Evolutionary conservation across 2,113 vertebrate species (phyloP).

Genomic region (Pteropus alecto): DNA sequence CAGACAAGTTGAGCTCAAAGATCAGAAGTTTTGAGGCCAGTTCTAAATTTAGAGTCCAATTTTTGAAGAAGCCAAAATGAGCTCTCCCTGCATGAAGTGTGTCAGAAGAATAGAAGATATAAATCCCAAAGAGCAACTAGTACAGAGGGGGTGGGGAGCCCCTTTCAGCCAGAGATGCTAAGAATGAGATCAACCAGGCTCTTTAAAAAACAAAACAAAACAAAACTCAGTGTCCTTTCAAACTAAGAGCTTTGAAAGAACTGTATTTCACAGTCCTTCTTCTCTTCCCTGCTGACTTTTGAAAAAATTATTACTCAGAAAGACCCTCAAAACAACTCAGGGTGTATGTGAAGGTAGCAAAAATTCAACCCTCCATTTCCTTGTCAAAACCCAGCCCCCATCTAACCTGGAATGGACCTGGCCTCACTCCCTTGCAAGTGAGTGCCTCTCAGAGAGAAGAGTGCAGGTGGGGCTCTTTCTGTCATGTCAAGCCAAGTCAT

Average conservation of each 20-base stretch:
- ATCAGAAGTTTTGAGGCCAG: slow-evolving; percentile 77
- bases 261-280: neutral
- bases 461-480: too few species aligned
- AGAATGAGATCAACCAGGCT: slow-evolving; percentile 35
- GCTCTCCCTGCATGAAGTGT: slow-evolving; percentile 57
- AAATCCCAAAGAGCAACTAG: neutral
- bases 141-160: neutral
- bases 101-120: slow-evolving; percentile 55
- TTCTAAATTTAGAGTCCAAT: slow-evolving; percentile 75
- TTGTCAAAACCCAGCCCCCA: neutral
- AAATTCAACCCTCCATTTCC: neutral
- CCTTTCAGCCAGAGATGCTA: neutral
- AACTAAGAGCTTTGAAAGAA: neutral
- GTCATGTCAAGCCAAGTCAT: neutral
- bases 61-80: slow-evolving; percentile 63
- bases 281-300: neutral
- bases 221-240: slow-evolving; percentile 4
- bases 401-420: neutral
- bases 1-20: slow-evolving; percentile 75
- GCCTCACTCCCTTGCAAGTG: neutral
- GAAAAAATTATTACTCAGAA: neutral
- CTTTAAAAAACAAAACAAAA: neutral
- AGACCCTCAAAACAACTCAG: neutral
- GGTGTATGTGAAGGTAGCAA: neutral
- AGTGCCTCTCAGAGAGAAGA: neutral